These are phyloP conservation scores for Dysmachus trigonus DNA, from an alignment of 2,888 invertebrate species.

Conservation along the genomic window DNA sequence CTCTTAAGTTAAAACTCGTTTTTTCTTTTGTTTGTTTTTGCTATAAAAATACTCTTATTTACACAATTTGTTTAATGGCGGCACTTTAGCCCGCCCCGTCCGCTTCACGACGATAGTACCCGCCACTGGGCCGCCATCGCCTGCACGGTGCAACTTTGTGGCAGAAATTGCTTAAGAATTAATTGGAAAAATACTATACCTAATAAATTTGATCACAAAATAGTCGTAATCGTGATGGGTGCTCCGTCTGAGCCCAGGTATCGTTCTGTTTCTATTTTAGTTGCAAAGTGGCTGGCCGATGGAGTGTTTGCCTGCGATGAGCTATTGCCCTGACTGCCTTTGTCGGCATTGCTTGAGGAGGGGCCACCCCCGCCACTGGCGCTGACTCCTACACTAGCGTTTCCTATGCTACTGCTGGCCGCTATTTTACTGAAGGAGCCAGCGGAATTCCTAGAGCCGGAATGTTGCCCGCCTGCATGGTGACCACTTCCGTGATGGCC, in stretches of 20 bases:
- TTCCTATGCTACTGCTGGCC: not conserved
- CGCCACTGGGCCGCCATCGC: not conserved
- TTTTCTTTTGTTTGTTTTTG: not conserved
- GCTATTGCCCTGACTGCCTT: slow-evolving; percentile 50
- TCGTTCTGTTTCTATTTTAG: slow-evolving; percentile 59
- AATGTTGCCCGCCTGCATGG: slow-evolving; percentile 44
- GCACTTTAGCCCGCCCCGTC: not conserved
- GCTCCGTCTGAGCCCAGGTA: slow-evolving; percentile 60
- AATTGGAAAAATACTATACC: slow-evolving; percentile 6
- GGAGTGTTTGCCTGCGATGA: slow-evolving; percentile 44
- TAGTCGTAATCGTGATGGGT: slow-evolving; percentile 61
- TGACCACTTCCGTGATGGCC: slow-evolving; percentile 15
- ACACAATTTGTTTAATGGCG: slow-evolving; percentile 21
- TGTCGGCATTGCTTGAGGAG: slow-evolving; percentile 57
- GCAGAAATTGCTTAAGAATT: slow-evolving; percentile 35
- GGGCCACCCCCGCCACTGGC: slow-evolving; percentile 37
- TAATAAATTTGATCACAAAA: slow-evolving; percentile 59
- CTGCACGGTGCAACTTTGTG: slow-evolving; percentile 2
- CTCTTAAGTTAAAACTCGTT: slow-evolving; percentile 32
- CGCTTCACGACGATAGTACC: not conserved
- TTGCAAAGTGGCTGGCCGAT: slow-evolving; percentile 52
- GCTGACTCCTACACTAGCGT: not conserved
- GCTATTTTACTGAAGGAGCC: slow-evolving; percentile 49
- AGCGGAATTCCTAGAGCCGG: slow-evolving; percentile 50
- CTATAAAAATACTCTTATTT: slow-evolving; percentile 41